Evolutionary conservation across 1,140 invertebrate species (phyloP).

Genomic region (Whitmania pigra): DNA sequence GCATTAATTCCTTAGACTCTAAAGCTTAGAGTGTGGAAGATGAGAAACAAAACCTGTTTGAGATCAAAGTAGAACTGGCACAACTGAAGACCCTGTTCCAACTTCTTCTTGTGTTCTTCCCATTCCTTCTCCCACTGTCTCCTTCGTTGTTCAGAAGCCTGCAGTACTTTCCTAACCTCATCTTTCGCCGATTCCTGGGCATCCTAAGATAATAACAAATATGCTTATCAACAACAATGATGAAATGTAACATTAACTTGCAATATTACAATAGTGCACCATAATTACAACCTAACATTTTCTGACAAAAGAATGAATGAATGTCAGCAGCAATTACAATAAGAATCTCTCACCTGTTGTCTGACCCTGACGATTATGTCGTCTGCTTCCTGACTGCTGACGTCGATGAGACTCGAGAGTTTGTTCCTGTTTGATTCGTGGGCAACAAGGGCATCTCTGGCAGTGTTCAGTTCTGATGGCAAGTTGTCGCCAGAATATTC

Average conservation of each 20-base stretch:
- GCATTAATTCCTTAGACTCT: no score
- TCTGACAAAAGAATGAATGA: background rate
- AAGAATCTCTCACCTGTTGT: constrained; percentile 45
- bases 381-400: constrained; percentile 51
- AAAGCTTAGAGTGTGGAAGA: no score
- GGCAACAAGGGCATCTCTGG: constrained; percentile 48
- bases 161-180: constrained; percentile 53
- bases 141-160: constrained; percentile 45
- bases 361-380: constrained; percentile 53
- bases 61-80: constrained; percentile 60
- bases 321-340: background rate
- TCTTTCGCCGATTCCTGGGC: constrained; percentile 56
- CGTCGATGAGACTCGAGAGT: constrained; percentile 50
- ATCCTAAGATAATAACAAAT: constrained; percentile 47
- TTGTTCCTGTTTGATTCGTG: constrained; percentile 50
- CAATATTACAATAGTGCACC: background rate
- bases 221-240: constrained; percentile 12
- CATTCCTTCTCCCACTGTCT: constrained; percentile 50
- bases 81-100: constrained; percentile 54
- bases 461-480: constrained; percentile 42
- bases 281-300: background rate
- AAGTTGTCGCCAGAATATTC: constrained; percentile 42
- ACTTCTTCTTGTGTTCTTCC: constrained; percentile 48
- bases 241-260: constrained; percentile 25
- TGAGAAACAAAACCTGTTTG: constrained; percentile 38